Conservation (phyloP, 2,888 invertebrate genomes). For the Palloptera scutellata region DNA sequence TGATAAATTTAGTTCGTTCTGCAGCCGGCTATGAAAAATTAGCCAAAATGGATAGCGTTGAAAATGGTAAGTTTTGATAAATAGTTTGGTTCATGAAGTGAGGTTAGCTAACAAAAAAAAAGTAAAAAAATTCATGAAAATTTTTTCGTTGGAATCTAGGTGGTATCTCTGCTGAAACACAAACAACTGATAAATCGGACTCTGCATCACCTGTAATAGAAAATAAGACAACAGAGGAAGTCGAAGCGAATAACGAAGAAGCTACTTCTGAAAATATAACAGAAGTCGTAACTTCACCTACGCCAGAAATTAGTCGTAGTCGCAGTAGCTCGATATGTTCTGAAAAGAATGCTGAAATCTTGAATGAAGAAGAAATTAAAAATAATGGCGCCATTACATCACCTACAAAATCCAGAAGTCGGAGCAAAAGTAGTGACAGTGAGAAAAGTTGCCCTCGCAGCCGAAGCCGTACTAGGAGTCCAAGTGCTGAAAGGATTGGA, state of each 20-base stretch:
- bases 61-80: constrained; percentile 17
- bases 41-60: background rate
- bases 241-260: background rate
- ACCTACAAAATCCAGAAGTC: no score
- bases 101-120: constrained; percentile 18
- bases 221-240: background rate
- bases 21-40: constrained; percentile 6
- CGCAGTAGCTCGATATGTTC: no score
- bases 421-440: background rate
- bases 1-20: no score
- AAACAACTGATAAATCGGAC: background rate
- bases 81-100: background rate
- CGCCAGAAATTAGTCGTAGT: no score
- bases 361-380: no score
- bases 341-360: no score
- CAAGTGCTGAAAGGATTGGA: background rate
- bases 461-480: background rate
- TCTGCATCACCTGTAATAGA: background rate
- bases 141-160: background rate
- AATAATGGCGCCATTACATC: no score
- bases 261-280: background rate
- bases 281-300: background rate
- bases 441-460: background rate
- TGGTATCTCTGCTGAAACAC: background rate
- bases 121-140: background rate